phyloP scores from a whole-genome alignment of 1,140 invertebrate species.

The Sitobion miscanthi region DNA sequence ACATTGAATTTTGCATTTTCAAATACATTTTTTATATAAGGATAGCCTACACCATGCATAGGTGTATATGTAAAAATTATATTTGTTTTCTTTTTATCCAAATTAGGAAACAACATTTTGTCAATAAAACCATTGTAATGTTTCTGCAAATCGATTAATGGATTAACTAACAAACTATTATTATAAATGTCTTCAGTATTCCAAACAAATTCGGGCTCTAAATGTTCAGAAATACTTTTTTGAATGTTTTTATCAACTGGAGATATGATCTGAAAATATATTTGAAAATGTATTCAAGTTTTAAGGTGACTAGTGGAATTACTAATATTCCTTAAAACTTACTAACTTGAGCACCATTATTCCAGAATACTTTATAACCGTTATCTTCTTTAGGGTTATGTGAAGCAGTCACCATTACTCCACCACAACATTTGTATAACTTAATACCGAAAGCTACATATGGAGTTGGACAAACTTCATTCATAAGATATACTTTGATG shows the following conservation, averaged over 20 bases:
- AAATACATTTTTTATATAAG: slow-evolving; percentile 80
- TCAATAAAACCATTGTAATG: slow-evolving; percentile 5
- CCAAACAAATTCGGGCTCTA: slow-evolving; percentile 77
- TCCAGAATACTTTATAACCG: slow-evolving; percentile 98
- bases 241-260: slow-evolving; percentile 92
- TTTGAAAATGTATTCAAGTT: neutral
- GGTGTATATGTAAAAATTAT: slow-evolving; percentile 89
- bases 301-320: neutral
- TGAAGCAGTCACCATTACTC: slow-evolving; percentile 97
- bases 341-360: slow-evolving; percentile 83
- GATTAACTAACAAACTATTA: slow-evolving; percentile 66
- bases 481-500: slow-evolving; percentile 85
- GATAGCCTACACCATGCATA: slow-evolving; percentile 96
- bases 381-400: slow-evolving; percentile 99
- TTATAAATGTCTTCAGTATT: slow-evolving; percentile 62
- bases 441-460: slow-evolving; percentile 86
- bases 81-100: slow-evolving; percentile 63
- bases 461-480: slow-evolving; percentile 86
- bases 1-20: slow-evolving; percentile 77
- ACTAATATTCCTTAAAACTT: slow-evolving; percentile 41
- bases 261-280: slow-evolving; percentile 77
- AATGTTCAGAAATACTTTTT: slow-evolving; percentile 77
- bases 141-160: slow-evolving; percentile 66
- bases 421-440: slow-evolving; percentile 75
- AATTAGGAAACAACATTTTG: slow-evolving; percentile 33